phyloP scores from a whole-genome alignment of 2,888 invertebrate species.

The Phyto melanocephala region DNA sequence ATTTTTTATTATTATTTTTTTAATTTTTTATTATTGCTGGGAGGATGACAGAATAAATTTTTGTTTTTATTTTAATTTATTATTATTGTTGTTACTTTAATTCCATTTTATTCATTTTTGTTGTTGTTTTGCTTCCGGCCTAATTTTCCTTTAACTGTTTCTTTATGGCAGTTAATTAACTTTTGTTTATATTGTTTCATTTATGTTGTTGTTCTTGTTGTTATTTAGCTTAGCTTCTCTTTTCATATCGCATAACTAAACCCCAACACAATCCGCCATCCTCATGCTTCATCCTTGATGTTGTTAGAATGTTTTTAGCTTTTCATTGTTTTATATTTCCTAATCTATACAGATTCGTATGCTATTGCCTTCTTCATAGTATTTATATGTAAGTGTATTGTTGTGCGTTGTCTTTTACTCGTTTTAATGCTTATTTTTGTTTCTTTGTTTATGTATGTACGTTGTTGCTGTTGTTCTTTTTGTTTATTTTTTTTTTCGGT shows the following conservation, averaged over 20 bases:
- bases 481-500: background rate
- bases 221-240: constrained; percentile 31
- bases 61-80: constrained; percentile 50
- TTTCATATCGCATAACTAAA: constrained; percentile 21
- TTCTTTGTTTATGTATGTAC: constrained; percentile 26
- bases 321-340: constrained; percentile 13
- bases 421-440: constrained; percentile 16
- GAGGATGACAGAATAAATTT: background rate
- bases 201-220: constrained; percentile 47
- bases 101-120: background rate
- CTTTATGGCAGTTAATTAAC: constrained; percentile 64
- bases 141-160: constrained; percentile 62
- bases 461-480: constrained; percentile 33
- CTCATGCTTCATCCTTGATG: background rate
- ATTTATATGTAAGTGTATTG: background rate
- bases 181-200: constrained; percentile 62
- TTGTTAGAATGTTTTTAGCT: constrained; percentile 29
- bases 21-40: constrained; percentile 5
- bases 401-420: background rate
- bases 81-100: constrained; percentile 4
- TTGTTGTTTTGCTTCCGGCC: constrained; percentile 50
- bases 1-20: constrained; percentile 25
- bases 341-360: background rate
- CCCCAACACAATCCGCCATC: background rate
- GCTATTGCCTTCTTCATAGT: background rate